A percentile compares a stretch with the other conserved stretches of the same genome.
Conservation (phyloP, 2,888 invertebrate genomes). For the Catocala fraxini region DNA sequence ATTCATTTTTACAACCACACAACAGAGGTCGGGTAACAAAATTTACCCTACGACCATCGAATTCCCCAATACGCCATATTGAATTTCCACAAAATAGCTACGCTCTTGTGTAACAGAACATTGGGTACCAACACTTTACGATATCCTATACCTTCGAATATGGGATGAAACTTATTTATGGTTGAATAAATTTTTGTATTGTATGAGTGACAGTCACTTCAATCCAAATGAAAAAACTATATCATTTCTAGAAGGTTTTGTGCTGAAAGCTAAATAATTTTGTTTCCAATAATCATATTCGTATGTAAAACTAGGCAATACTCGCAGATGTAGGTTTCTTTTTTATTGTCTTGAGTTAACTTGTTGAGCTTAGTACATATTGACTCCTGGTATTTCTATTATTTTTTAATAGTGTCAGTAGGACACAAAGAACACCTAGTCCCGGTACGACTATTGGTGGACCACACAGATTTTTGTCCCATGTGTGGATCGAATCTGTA, state of each 20-base stretch:
- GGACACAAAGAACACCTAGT: too few relatives aligned
- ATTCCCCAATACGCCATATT: conserved; percentile 41
- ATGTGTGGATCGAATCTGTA: too few relatives aligned
- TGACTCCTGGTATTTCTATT: too few relatives aligned
- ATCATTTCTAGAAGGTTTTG: conserved; percentile 21
- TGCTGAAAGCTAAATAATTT: neutral
- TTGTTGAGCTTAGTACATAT: too few relatives aligned
- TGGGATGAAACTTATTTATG: conserved; percentile 44
- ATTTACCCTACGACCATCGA: conserved; percentile 31
- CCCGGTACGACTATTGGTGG: too few relatives aligned
- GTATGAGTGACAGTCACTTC: conserved; percentile 29
- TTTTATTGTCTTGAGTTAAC: too few relatives aligned
- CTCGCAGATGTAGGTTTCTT: too few relatives aligned
- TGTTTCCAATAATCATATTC: neutral
- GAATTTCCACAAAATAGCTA: conserved; percentile 40
- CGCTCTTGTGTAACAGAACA: conserved; percentile 31
- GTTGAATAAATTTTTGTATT: conserved; percentile 45
- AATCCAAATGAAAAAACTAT: conserved; percentile 45
- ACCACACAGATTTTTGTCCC: too few relatives aligned
- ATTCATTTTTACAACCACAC: conserved; percentile 23
- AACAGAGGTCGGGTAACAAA: conserved; percentile 21
- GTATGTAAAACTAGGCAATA: too few relatives aligned
- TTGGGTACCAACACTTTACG: conserved; percentile 45
- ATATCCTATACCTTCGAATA: conserved; percentile 40
- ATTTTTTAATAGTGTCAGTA: too few relatives aligned